Conservation (phyloP, 2,888 invertebrate genomes). For the Temnothorax rugatulus region DNA sequence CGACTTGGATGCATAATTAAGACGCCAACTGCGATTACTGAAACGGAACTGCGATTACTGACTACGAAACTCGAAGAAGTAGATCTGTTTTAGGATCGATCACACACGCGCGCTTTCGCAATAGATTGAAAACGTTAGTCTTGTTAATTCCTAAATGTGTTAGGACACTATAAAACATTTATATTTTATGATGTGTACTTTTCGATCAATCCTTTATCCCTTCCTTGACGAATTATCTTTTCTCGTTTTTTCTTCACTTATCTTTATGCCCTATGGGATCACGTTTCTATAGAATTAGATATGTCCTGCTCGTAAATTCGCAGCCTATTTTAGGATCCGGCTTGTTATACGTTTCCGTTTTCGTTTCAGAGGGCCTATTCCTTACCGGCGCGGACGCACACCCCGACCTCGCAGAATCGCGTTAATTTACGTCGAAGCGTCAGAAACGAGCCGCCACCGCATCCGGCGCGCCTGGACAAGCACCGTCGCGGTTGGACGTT, state of each 20-base stretch:
- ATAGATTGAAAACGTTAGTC: background rate
- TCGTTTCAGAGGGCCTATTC: slow-evolving; percentile 84
- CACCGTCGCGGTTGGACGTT: slow-evolving; percentile 84
- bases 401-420: slow-evolving; percentile 83
- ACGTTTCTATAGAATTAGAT: background rate
- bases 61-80: slow-evolving; percentile 8
- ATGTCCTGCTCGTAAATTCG: background rate
- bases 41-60: background rate
- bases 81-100: background rate
- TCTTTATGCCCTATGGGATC: background rate
- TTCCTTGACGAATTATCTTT: background rate
- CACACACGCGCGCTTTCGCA: background rate
- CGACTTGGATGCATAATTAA: slow-evolving; percentile 19
- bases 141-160: background rate
- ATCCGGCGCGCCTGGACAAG: slow-evolving; percentile 83
- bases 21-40: background rate
- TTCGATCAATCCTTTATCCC: background rate
- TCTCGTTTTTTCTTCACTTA: background rate
- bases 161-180: background rate
- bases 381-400: slow-evolving; percentile 81
- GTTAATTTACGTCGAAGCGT: slow-evolving; percentile 83
- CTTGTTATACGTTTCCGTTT: slow-evolving; percentile 29
- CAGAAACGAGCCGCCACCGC: slow-evolving; percentile 83
- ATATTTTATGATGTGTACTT: background rate
- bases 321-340: background rate